A percentile compares a stretch with the other conserved stretches of the same genome.
Evolutionary conservation across 2,888 invertebrate species (phyloP).

Genomic region (Crocallis elinguaria): DNA sequence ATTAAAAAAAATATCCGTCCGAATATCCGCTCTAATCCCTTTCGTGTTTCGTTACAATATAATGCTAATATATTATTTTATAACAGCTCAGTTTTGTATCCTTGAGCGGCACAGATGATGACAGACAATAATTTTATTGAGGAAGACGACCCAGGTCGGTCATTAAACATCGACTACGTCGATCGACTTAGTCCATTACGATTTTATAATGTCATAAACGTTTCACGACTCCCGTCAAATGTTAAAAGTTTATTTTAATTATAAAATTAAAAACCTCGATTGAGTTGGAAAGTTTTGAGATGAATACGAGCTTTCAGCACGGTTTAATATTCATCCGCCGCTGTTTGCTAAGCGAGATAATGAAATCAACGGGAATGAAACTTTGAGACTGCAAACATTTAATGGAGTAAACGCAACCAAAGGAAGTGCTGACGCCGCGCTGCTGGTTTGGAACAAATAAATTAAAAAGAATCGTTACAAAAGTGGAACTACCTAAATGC

Average conservation of each 20-base stretch:
- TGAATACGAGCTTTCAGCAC: slow-evolving; percentile 28
- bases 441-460: neutral
- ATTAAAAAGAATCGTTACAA: neutral
- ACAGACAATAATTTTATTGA: slow-evolving; percentile 79
- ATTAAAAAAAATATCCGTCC: too few relatives aligned
- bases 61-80: slow-evolving; percentile 36
- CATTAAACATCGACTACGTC: slow-evolving; percentile 72
- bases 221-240: slow-evolving; percentile 73
- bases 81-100: slow-evolving; percentile 42
- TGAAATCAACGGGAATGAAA: slow-evolving; percentile 32
- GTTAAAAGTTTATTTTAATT: slow-evolving; percentile 66
- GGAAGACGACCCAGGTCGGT: slow-evolving; percentile 75
- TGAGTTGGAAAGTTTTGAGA: slow-evolving; percentile 35
- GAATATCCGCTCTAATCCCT: too few relatives aligned
- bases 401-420: slow-evolving; percentile 1
- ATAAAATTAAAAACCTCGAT: slow-evolving; percentile 51
- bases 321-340: slow-evolving; percentile 29
- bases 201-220: slow-evolving; percentile 81
- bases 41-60: slow-evolving; percentile 32
- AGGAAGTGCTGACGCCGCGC: slow-evolving; percentile 1
- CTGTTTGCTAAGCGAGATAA: slow-evolving; percentile 33
- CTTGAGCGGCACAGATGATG: slow-evolving; percentile 45
- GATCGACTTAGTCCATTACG: slow-evolving; percentile 80
- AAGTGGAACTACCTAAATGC: neutral
- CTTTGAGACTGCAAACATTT: slow-evolving; percentile 20